phyloP scores from a whole-genome alignment of 2,888 invertebrate species.

The Philhelius pedissequus region DNA sequence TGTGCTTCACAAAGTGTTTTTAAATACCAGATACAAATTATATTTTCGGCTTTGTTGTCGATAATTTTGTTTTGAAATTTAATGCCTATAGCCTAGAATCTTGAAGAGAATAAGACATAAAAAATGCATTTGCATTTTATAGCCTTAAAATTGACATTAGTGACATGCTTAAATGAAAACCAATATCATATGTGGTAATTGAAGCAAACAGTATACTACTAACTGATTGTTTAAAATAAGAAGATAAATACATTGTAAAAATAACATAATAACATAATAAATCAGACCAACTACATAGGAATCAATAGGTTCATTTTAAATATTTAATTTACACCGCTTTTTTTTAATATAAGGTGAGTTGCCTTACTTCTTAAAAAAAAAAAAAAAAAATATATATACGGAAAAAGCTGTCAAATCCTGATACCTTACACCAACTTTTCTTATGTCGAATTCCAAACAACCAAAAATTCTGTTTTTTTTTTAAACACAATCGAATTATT shows the following conservation, averaged over 20 bases:
- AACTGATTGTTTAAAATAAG: neutral
- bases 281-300: too few relatives aligned
- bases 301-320: too few relatives aligned
- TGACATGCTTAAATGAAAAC: neutral
- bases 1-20: conserved; percentile 50
- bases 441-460: too few relatives aligned
- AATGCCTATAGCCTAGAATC: conserved; percentile 30
- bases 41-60: conserved; percentile 31
- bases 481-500: too few relatives aligned
- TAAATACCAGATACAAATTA: conserved; percentile 59
- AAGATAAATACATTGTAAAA: neutral
- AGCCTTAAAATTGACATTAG: neutral
- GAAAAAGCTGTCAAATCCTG: too few relatives aligned
- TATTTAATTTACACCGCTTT: too few relatives aligned
- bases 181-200: neutral
- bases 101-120: neutral
- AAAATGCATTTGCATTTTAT: conserved; percentile 15
- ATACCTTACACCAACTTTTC: too few relatives aligned
- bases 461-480: too few relatives aligned
- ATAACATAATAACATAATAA: neutral
- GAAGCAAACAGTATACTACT: neutral
- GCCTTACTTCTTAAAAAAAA: too few relatives aligned
- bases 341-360: too few relatives aligned
- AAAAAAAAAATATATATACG: too few relatives aligned
- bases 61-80: conserved; percentile 61